Evolutionary conservation across 2,113 vertebrate genomes (phyloP), one percentile per base, ranked within the genome.

Genomic region (Columbina picui): DNA sequence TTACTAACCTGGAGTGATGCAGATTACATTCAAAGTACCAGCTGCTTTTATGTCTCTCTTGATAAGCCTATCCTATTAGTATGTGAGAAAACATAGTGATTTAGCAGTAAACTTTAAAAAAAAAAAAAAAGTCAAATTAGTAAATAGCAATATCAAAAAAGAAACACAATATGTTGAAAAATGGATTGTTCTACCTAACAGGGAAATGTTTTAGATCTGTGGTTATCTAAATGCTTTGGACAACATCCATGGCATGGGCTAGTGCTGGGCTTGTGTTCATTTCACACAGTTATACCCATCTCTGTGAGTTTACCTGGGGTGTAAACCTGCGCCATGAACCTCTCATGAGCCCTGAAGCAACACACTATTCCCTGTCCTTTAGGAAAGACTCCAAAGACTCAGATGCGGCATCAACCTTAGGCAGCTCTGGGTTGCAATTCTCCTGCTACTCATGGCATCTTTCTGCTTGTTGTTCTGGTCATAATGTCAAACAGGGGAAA

Each of bases 31-130:
- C 76, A 82, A 91, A 85, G 18, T 73, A 36, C 43, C 41, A 52
- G 14, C 83, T 87, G 61, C 64, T 94, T 89, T 92, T 77, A 75
- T 56, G 27, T 47, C 14, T 67, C 16, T 83, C 79, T 90, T 78
- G 61, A 70, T 79, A 93, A 83, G 18, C 27, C 7, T 74, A 22
- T 79, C 38, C 61, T 89, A 45, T 57, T 53, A 83, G 10, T 52
- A 53, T 52, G 55, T 73, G 57, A 17, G 50, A 77, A 92, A 91
- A 74, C 47, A 67, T 10, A 69, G 32, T 32, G 79, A 76, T 56
- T 93, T 73, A 86, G 29, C 69, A 16, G 27, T 38, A 69, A 94
- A 81, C 12, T 23, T 64, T 7, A 27, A 38, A 64, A 45, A 63
- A 68, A 27, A 38, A 64, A 45, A 63, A 68, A 87, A 49, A 5